Evolutionary conservation across 2,888 invertebrate species (phyloP).

Genomic region (Lithophane socia): DNA sequence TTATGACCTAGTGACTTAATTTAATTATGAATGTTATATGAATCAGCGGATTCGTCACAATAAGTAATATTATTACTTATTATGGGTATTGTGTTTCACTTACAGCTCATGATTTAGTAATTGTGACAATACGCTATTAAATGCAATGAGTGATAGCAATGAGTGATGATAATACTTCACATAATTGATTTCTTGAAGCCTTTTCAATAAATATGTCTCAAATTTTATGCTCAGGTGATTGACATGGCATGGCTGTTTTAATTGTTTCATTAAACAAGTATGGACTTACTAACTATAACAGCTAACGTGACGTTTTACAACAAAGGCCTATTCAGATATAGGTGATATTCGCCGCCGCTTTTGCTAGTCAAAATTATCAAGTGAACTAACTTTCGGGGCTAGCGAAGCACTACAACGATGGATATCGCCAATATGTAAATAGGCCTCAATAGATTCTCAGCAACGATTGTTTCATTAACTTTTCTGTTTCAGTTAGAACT

Average conservation of each 20-base stretch:
- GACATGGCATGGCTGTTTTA: neutral
- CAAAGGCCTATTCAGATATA: neutral
- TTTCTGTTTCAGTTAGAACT: conserved; percentile 92
- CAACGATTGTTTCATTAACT: neutral
- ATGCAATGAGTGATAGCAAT: neutral
- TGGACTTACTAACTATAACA: neutral
- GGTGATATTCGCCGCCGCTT: neutral
- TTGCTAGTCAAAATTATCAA: neutral
- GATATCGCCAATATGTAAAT: neutral
- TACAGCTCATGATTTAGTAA: conserved; percentile 8
- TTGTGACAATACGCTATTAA: conserved; percentile 1
- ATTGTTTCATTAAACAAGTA: neutral
- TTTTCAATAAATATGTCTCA: neutral
- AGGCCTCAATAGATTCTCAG: neutral
- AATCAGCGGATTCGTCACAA: conserved; percentile 6
- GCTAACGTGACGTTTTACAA: neutral
- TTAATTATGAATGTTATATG: conserved; percentile 7
- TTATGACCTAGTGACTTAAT: conserved; percentile 7
- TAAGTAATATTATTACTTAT: neutral
- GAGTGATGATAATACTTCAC: neutral
- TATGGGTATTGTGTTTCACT: conserved; percentile 15
- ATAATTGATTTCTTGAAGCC: conserved; percentile 5
- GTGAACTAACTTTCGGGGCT: neutral
- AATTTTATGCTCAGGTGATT: too few relatives aligned
- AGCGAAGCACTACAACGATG: neutral